Conservation (phyloP, 2,888 invertebrate species). For the Junonia oenone region DNA sequence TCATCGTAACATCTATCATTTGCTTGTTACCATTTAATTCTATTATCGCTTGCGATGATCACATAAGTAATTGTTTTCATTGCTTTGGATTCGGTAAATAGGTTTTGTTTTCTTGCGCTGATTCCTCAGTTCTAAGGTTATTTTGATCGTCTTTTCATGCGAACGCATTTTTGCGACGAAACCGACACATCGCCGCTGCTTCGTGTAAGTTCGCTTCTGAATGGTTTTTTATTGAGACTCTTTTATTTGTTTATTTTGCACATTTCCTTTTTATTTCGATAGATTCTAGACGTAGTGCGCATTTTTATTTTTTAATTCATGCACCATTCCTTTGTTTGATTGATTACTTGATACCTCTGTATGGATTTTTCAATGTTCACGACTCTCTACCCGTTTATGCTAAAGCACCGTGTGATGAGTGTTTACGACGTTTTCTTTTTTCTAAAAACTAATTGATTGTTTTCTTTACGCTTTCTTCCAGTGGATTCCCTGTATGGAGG, state of each 20-base stretch:
- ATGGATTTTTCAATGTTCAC: constrained; percentile 27
- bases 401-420: constrained; percentile 45
- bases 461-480: constrained; percentile 68
- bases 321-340: constrained; percentile 65
- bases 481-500: constrained; percentile 88
- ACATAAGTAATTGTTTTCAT: constrained; percentile 40
- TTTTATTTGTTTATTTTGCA: constrained; percentile 59
- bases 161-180: constrained; percentile 60
- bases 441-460: constrained; percentile 41
- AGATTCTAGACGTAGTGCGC: constrained; percentile 61
- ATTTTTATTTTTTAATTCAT: constrained; percentile 52
- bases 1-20: constrained; percentile 32
- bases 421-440: constrained; percentile 33
- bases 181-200: constrained; percentile 62
- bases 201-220: constrained; percentile 71
- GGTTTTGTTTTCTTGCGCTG: constrained; percentile 57
- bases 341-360: constrained; percentile 31
- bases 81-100: constrained; percentile 54
- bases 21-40: constrained; percentile 36
- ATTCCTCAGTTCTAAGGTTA: constrained; percentile 62
- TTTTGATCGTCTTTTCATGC: constrained; percentile 72
- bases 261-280: constrained; percentile 43
- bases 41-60: constrained; percentile 40
- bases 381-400: constrained; percentile 37
- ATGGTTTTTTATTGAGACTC: constrained; percentile 38